Base-by-base conservation (phyloP, 1,140 invertebrate species). In the Aethina tumida region DNA sequence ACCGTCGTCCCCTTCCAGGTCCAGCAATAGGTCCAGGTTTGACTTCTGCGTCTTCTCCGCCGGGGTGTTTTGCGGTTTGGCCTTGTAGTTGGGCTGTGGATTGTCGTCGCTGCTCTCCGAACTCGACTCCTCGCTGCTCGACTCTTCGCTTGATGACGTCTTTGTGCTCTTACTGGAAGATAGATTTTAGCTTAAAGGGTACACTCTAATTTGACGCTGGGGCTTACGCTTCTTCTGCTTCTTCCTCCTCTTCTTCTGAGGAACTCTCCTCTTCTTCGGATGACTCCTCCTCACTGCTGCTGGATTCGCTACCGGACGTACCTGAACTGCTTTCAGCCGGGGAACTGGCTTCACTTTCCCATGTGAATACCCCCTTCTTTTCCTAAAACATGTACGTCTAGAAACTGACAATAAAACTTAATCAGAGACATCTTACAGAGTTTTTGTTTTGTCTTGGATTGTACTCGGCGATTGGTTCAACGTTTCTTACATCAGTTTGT, bases 11-110 rank as follows among this genome's bases (percentile, higher is more conserved):
- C 22, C 22, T n/a, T n/a, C 41, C 26, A 94, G 68, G 57, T 93
- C 88, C 14, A 95, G 59, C 8, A 95, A 63, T 18, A 94, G 64
- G 65, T 93, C 86, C 35, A 87, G 66, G 64, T 83, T 84, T 39
- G 70, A 75, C 48, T 71, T 76, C 35, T 39, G 15, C n/a, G 7
- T 49, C 15, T 29, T 22, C 33, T 15, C 29, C 17, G 26, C 18
- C 20, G 17, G 32, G 18, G 36, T 16, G 32, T 16, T n/a, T n/a
- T 31, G 27, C 37, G 39, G 44, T 39, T 52, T 18, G 9, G 8
- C 5, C 5, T 38, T 37, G 24, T 38, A 19, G 1, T 4, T 30
- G 21, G 12, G 27, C 26, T 24, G 15, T 32, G 35, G 19, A 19
- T 34, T 21, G 20, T 32, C 10, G n/a, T 13, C 18, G 14, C 9